Base-by-base conservation (phyloP, 2,797 vertebrate species). In the Arrhamphus sclerolepis region DNA sequence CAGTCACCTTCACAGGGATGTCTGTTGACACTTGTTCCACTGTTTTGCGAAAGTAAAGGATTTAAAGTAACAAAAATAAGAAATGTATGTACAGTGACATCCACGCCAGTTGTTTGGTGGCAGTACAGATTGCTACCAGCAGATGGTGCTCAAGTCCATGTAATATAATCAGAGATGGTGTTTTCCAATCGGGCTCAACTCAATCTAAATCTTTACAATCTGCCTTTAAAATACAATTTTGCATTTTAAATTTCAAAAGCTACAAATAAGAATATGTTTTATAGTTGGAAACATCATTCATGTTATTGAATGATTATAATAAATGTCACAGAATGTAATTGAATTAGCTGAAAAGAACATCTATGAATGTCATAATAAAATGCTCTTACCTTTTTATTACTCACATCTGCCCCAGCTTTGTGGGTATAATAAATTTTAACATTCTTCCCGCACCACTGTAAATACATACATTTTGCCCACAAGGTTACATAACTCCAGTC, bases 61-160 rank as follows among this genome's bases (percentile, higher is more conserved):
- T 58, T 14, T 17, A 17, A 31, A 40, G 55, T 1, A 49, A 18
- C 57, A 48, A 10, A 28, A 56, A 22, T 17, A 3, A 6, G 24
- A 19, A 18, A 7, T 21, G 6, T 16, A 7, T 57, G 7, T 46
- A 14, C 18, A 65, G 31, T 11, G 13, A 10, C 19, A 22, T 21
- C 10, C n/a, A 44, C 42, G n/a, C 0, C 0, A 5, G 34, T 40
- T 43, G 24, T 2, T 51, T 70, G 20, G 29, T 21, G 34, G 81
- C 49, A 81, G 47, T 77, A 49, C 62, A 46, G 0, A 34, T 10
- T 13, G 31, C 51, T 1, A 41, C 84, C 89, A 88, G 75, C 26
- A 87, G 88, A 82, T 82, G 88, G 86, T 60, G 28, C 2, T 61
- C 64, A 80, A 87, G 57, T 79, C 86, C 87, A 66, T 9, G 53